Conservation (phyloP, 2,797 vertebrate genomes). For the Bradypus variegatus region DNA sequence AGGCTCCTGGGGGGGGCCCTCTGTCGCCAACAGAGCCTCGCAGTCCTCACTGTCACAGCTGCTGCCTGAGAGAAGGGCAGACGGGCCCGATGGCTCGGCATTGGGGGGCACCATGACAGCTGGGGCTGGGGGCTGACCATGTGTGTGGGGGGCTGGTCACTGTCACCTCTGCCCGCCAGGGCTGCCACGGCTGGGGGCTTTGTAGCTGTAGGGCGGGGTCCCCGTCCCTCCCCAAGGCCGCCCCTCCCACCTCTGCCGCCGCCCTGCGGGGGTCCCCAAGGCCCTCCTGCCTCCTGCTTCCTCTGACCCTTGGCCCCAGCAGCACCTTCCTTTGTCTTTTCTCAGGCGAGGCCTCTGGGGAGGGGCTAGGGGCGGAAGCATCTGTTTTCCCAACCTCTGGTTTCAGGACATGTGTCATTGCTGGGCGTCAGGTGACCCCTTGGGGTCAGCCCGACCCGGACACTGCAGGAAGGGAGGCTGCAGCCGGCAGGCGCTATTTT, state of each 20-base stretch:
- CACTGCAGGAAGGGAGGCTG: background rate
- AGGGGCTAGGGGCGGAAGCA: background rate
- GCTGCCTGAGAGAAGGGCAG: constrained; percentile 69
- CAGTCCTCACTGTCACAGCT: constrained; percentile 86
- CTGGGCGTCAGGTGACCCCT: background rate
- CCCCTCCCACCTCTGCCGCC: background rate
- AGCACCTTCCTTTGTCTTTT: background rate
- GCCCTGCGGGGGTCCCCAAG: background rate
- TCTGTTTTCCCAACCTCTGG: constrained; percentile 10
- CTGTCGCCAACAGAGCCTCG: constrained; percentile 74
- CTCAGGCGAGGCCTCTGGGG: background rate
- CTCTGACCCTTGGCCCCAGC: background rate
- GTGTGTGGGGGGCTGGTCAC: background rate
- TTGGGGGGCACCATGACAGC: too few species aligned
- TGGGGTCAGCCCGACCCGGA: background rate
- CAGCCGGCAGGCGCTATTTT: constrained; percentile 7
- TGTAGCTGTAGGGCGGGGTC: background rate
- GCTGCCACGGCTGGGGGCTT: too few species aligned
- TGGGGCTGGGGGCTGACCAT: too few species aligned
- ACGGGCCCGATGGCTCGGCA: background rate
- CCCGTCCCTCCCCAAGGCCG: background rate
- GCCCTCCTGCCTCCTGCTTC: constrained; percentile 56
- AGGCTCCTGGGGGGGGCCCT: constrained; percentile 71
- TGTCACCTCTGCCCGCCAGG: too few species aligned
- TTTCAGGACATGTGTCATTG: background rate